A percentile compares a stretch with the other conserved stretches of the same genome.
These are phyloP conservation scores for Falco biarmicus DNA, from an alignment of 2,797 vertebrate species.

Conservation along the genomic window DNA sequence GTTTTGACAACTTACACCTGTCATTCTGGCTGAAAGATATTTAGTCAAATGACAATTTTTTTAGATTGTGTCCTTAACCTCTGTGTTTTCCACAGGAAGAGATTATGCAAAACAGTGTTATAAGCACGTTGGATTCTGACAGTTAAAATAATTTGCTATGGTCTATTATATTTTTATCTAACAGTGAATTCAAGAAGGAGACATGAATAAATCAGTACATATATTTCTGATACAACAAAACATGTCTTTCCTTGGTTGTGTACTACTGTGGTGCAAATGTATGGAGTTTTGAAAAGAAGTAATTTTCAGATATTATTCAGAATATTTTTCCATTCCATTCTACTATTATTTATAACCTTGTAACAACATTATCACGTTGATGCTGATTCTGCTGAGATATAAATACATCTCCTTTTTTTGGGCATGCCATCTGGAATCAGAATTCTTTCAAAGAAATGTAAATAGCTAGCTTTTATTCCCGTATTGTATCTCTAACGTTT, in stretches of 20 bases:
- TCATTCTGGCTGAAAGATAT: constrained; percentile 37
- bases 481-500: constrained; percentile 24
- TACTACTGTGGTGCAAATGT: background rate
- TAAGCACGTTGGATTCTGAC: constrained; percentile 45
- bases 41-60: constrained; percentile 27
- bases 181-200: constrained; percentile 33
- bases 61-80: constrained; percentile 31
- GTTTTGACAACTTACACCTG: constrained; percentile 28
- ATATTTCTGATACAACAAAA: constrained; percentile 15
- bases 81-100: constrained; percentile 40
- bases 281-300: constrained; percentile 35
- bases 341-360: constrained; percentile 61
- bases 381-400: constrained; percentile 65
- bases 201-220: constrained; percentile 62
- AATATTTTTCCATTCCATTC: constrained; percentile 41
- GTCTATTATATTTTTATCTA: constrained; percentile 53
- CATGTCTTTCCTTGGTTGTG: constrained; percentile 5
- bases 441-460: constrained; percentile 42
- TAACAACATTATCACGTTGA: constrained; percentile 34
- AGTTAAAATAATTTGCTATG: constrained; percentile 62
- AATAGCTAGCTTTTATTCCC: background rate
- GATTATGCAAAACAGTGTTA: constrained; percentile 59
- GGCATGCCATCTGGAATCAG: constrained; percentile 55
- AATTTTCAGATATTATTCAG: constrained; percentile 49
- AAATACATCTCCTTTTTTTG: constrained; percentile 38